Evolutionary conservation across 2,888 invertebrate species (phyloP), one percentile per base, ranked within the genome.

Genomic region (Dyspetes luteomarginatus): DNA sequence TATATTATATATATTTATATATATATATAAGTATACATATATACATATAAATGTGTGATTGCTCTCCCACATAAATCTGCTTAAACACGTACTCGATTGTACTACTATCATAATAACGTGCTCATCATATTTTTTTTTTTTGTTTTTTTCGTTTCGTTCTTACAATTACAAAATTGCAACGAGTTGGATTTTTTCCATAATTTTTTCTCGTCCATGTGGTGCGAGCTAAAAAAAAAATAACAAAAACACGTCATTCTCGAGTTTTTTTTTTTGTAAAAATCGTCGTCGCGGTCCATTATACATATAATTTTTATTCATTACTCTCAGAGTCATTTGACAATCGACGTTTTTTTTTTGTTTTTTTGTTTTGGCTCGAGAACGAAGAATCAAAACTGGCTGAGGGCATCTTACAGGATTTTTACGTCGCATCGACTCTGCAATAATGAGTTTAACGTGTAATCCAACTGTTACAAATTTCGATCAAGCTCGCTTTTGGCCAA

Each of bases 51-150:
- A n/a, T 30, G 24, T 41, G 36, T 71, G 75, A 65, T 71, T 50
- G 68, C 26, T n/a, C n/a, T 43, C 45, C 58, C 78, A 58, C 30
- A 15, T 65, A 50, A 64, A 68, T 77, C 43, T 43, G 9, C 52
- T 50, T 69, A 58, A 74, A 69, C 73, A 74, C 81, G 78, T 77
- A 81, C 41, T 81, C 74, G 73, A 81, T 81, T 81, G 81, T 81
- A 81, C 81, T 78, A 73, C 64, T 78, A 81, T 78, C 81, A 81
- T 81, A 77, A 81, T 81, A 78, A 78, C 68, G 81, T 81, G 78
- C 77, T 81, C 78, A 68, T 64, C 24, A 64, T 55, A 28, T 69
- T 69, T 64, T n/a, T n/a, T n/a, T n/a, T n/a, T 58, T 48, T 62
- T 26, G n/a, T 52, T 62, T 58, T 17, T 9, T 58, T 58, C 36